Evolutionary conservation across 2,797 vertebrate species (phyloP).

Genomic region (Characodon lateralis): DNA sequence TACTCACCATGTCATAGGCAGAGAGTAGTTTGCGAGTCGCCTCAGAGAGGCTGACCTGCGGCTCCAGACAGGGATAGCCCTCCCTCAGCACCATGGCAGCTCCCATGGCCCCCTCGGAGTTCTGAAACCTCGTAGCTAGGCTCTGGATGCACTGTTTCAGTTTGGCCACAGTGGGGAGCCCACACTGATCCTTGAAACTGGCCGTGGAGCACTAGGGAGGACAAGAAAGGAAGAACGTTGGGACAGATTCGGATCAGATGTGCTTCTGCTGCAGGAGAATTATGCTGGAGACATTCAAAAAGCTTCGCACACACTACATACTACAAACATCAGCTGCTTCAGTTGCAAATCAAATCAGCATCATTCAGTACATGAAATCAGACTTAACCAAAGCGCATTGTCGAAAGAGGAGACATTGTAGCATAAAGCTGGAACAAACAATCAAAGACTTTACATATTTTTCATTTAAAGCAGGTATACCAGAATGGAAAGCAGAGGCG

Average conservation of each 20-base stretch:
- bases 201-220: slow-evolving; percentile 85
- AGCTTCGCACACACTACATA: slow-evolving; percentile 6
- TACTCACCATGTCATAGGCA: slow-evolving; percentile 90
- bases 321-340: slow-evolving; percentile 34
- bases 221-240: slow-evolving; percentile 1
- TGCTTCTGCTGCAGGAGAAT: slow-evolving; percentile 29
- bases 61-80: slow-evolving; percentile 89
- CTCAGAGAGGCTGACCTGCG: slow-evolving; percentile 83
- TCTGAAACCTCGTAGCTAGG: slow-evolving; percentile 88
- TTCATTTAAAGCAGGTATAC: slow-evolving; percentile 20
- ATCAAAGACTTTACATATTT: slow-evolving; percentile 7
- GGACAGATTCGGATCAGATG: slow-evolving; percentile 36
- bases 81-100: slow-evolving; percentile 90
- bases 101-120: slow-evolving; percentile 82
- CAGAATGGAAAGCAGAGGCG: background rate
- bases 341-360: slow-evolving; percentile 52
- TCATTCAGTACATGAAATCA: slow-evolving; percentile 56
- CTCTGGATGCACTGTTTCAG: slow-evolving; percentile 97
- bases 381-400: slow-evolving; percentile 44
- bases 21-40: slow-evolving; percentile 89
- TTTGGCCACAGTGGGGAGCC: slow-evolving; percentile 92
- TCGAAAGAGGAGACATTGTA: slow-evolving; percentile 37
- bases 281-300: slow-evolving; percentile 36
- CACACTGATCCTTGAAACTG: slow-evolving; percentile 94
- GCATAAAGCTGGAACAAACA: slow-evolving; percentile 30